A percentile compares a stretch with the other conserved stretches of the same genome.
These are phyloP conservation scores for Micrasema longulum DNA, from an alignment of 1,140 invertebrate genomes.

Conservation along the genomic window DNA sequence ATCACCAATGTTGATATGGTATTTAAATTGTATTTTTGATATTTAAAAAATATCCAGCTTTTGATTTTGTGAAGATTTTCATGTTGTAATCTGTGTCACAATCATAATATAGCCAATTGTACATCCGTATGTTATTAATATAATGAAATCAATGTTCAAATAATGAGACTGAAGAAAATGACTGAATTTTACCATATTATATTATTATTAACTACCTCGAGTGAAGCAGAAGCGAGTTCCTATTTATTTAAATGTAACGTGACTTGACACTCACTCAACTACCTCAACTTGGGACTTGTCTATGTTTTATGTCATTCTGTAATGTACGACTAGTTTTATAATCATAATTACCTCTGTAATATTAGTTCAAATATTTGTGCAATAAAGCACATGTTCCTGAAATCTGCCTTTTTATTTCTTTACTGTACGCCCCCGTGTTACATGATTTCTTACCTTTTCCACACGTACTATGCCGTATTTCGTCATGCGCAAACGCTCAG, in stretches of 20 bases:
- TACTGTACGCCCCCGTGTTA: too few relatives aligned
- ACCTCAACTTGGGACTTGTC: conserved; percentile 44
- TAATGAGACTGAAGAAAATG: conserved; percentile 42
- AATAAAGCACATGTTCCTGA: conserved; percentile 55
- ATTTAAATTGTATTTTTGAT: conserved; percentile 54
- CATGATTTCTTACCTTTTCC: not conserved
- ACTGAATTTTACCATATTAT: conserved; percentile 38
- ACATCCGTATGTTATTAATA: conserved; percentile 16
- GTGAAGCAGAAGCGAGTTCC: conserved; percentile 44
- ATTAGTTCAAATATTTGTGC: conserved; percentile 54
- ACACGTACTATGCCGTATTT: not conserved
- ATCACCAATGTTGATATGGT: conserved; percentile 20
- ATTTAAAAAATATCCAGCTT: conserved; percentile 56
- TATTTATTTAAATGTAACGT: conserved; percentile 52
- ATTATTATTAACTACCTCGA: conserved; percentile 28
- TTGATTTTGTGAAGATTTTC: conserved; percentile 52
- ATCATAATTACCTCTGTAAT: conserved; percentile 44
- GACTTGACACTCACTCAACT: conserved; percentile 38
- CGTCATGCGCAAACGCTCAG: too few relatives aligned
- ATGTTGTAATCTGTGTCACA: conserved; percentile 54
- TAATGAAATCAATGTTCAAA: conserved; percentile 30
- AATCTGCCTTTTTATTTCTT: conserved; percentile 20
- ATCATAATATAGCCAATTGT: conserved; percentile 43
- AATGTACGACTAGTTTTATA: conserved; percentile 39
- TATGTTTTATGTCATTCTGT: conserved; percentile 26